Evolutionary conservation across 92 coral and sea anemone genomes (phyloP), one percentile per base, ranked within the genome.

Genomic region (Phenganax subtilis): DNA sequence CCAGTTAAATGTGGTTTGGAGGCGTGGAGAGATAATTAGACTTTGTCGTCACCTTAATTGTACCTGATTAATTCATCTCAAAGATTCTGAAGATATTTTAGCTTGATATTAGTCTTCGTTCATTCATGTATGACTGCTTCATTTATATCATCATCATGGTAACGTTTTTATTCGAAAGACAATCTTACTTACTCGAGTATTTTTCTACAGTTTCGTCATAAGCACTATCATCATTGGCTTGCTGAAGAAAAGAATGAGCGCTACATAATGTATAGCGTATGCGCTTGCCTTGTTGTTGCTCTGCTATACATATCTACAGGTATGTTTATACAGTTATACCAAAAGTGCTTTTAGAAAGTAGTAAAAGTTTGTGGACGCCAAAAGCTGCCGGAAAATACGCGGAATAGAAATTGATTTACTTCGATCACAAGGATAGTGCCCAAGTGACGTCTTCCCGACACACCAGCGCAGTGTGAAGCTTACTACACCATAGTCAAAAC

Each of bases 1-100:
- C 54, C 60, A 63, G 61, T 70, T 64, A 82, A 75, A 75, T 71
- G 80, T 30, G 79, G 84, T 52, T 79, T 80, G 85, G 88, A 81
- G 93, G 93, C 87, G 90, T 76, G 96, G 97, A 86, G 91, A 89
- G 90, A 89, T 96, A 96, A 96, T 96, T 89, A 53, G 54, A 62
- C 74, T 63, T 79, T 79, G 83, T 79, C 83, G 65, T 79, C 83
- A 54, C 72, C 72, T 52, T 79, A 79, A 79, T 79, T 79, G 74
- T 64, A 54, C 74, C 83, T 68, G 55, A 79, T 79, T 79, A 79
- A 79, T 79, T 79, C 83, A 79, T n/a, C 73, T 79, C 59, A 52
- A 65, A 64, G 62, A 79, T 60, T 68, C 12, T 63, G 83, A 79
- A 79, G 27, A 65, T 59, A 12, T 79, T 74, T 63, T 79, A n/a